These are phyloP conservation scores for Pseudochirops corinnae DNA, from an alignment of 2,797 vertebrate species.

Conservation along the genomic window DNA sequence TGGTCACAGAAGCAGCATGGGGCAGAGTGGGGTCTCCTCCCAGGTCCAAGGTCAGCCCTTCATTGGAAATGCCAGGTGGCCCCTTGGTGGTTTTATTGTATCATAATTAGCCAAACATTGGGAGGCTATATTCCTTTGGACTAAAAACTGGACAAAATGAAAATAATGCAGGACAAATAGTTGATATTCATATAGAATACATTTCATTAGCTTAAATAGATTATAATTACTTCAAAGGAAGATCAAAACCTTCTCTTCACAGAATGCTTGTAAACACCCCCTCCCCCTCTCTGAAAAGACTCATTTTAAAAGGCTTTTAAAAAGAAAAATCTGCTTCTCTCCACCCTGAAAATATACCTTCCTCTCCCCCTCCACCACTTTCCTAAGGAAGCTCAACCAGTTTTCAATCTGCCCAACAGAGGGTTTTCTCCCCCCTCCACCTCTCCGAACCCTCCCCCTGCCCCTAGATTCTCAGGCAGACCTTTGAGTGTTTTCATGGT, in stretches of 20 bases:
- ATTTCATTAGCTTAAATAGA: slow-evolving; percentile 73
- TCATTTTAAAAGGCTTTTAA: slow-evolving; percentile 30
- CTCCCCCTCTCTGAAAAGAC: slow-evolving; percentile 41
- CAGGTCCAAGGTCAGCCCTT: not conserved
- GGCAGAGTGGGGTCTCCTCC: not conserved
- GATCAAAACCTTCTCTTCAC: slow-evolving; percentile 46
- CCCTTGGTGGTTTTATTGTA: not conserved
- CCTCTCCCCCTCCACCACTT: slow-evolving; percentile 13
- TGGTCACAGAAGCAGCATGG: not conserved
- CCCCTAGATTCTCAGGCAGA: not conserved
- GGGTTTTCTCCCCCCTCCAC: not conserved
- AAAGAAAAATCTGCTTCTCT: not conserved
- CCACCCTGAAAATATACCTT: slow-evolving; percentile 14
- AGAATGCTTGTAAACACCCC: slow-evolving; percentile 56
- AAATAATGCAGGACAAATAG: slow-evolving; percentile 12
- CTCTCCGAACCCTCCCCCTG: slow-evolving; percentile 40
- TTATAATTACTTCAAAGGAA: slow-evolving; percentile 67
- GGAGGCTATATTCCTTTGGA: slow-evolving; percentile 31
- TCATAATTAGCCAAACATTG: not conserved
- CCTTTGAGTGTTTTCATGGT: slow-evolving; percentile 53
- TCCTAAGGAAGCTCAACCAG: not conserved
- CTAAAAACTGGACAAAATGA: slow-evolving; percentile 20
- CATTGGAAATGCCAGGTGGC: not conserved
- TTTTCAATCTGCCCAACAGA: not conserved
- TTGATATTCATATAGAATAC: slow-evolving; percentile 58